Conservation (phyloP, 53 echinoderm and acorn worm species). For the Temnopleurus reevesii region DNA sequence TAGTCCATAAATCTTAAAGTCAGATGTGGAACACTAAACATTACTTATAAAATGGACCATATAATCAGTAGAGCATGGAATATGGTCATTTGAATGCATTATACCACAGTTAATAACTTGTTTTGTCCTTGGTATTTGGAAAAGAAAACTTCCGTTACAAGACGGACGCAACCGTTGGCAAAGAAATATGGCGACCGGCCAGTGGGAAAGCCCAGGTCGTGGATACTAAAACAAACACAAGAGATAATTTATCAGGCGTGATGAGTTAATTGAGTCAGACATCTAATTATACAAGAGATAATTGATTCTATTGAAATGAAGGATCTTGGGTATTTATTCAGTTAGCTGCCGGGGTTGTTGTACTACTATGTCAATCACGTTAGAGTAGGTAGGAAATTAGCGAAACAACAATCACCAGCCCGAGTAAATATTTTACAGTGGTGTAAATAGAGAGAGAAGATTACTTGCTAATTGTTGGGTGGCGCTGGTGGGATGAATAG, state of each 20-base stretch:
- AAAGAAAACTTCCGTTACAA: background rate
- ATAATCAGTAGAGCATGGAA: no score
- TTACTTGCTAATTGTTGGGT: conserved; percentile 33
- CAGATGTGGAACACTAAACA: no score
- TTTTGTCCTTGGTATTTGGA: background rate
- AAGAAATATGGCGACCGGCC: no score
- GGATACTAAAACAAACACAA: conserved; percentile 31
- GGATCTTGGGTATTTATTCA: conserved; percentile 43
- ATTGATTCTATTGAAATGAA: conserved; percentile 38
- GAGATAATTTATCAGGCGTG: conserved; percentile 46
- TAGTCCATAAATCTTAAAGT: no score
- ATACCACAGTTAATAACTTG: no score
- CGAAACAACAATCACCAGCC: conserved; percentile 25
- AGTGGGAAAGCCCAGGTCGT: background rate
- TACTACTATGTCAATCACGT: conserved; percentile 35
- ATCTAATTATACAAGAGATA: conserved; percentile 35
- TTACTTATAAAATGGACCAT: no score
- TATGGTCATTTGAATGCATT: no score
- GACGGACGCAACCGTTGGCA: background rate
- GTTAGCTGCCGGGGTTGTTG: conserved; percentile 10
- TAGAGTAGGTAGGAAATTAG: background rate
- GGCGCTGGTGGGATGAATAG: background rate
- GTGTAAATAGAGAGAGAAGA: conserved; percentile 41
- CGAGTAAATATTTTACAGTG: conserved; percentile 34
- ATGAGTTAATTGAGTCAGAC: conserved; percentile 53